phyloP scores from a whole-genome alignment of 2,888 invertebrate genomes.

The Troides helena region DNA sequence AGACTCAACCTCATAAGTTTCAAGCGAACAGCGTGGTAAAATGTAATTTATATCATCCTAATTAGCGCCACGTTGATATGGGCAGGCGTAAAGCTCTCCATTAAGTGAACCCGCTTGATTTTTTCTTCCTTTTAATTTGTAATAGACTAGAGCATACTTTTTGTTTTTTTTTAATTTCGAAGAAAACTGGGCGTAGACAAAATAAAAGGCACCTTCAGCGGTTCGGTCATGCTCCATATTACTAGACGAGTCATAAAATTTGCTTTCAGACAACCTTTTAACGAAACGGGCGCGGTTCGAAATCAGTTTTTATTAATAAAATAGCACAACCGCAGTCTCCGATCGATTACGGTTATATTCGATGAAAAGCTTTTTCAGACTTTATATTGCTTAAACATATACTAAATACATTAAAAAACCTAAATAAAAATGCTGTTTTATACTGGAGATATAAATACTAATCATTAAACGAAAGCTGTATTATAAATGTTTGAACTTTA shows the following conservation, averaged over 20 bases:
- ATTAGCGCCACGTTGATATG: no score
- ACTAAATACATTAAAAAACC: no score
- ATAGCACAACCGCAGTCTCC: slow-evolving; percentile 34
- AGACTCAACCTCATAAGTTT: no score
- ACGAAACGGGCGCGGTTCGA: neutral
- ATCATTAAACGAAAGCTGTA: no score
- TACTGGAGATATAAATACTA: no score
- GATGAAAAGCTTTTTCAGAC: neutral
- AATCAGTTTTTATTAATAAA: slow-evolving; percentile 4
- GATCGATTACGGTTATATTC: neutral
- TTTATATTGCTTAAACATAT: no score
- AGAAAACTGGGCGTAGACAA: slow-evolving; percentile 1
- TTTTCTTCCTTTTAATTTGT: neutral
- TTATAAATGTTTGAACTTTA: no score
- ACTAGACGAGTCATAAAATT: slow-evolving; percentile 4
- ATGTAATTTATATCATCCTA: no score
- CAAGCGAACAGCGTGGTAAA: no score
- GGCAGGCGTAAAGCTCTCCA: neutral
- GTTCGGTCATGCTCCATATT: slow-evolving; percentile 6
- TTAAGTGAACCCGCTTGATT: no score
- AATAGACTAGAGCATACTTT: neutral
- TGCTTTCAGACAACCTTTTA: slow-evolving; percentile 16
- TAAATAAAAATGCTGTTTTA: no score
- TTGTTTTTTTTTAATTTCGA: neutral
- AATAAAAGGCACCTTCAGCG: slow-evolving; percentile 1